Evolutionary conservation across 2,797 vertebrate species (phyloP), one percentile per base, ranked within the genome.

Genomic region (Diplodus puntazzo): DNA sequence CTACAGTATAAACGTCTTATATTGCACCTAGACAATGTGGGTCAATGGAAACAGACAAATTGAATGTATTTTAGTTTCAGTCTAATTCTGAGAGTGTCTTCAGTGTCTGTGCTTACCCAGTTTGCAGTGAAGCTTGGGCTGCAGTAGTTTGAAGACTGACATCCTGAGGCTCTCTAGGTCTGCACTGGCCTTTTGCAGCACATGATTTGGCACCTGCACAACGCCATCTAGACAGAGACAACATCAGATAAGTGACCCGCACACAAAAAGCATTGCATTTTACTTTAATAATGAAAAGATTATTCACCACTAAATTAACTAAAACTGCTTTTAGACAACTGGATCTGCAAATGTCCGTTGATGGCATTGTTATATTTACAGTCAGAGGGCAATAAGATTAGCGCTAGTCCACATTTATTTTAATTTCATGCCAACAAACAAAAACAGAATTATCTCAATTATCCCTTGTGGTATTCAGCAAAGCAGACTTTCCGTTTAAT

Each of bases 41-140:
- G 11, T 34, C 48, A 60, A 5, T 16, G 13, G 18, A 48, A 55
- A 50, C 20, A 53, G 16, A 57, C n/a, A 53, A 46, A 60, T n/a
- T 14, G 5, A 62, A 54, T 27, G n/a, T 5, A 6, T 21, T 8
- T 25, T 21, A 42, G 25, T 34, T 25, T 39, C 5, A 59, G 8
- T 5, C 6, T 17, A 13, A 23, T 17, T 9, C 14, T 3, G 9
- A 8, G 30, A 27, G 4, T 42, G 54, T 45, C 39, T 11, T 60
- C 14, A 25, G 68, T 16, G 42, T 71, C 4, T 30, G 39, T 52
- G 6, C 89, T 96, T 95, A 99, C 98, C 98, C 45, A 97, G 92
- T 77, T 94, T 90, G 89, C 96, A 97, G 1, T 82, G 95, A 74
- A 99, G 94, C 58, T 83, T 95, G 25, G 96, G 95, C 74, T 97